Evolutionary conservation across 2,888 invertebrate species (phyloP), one percentile per base, ranked within the genome.

Genomic region (Bursaphelenchus okinawaensis): DNA sequence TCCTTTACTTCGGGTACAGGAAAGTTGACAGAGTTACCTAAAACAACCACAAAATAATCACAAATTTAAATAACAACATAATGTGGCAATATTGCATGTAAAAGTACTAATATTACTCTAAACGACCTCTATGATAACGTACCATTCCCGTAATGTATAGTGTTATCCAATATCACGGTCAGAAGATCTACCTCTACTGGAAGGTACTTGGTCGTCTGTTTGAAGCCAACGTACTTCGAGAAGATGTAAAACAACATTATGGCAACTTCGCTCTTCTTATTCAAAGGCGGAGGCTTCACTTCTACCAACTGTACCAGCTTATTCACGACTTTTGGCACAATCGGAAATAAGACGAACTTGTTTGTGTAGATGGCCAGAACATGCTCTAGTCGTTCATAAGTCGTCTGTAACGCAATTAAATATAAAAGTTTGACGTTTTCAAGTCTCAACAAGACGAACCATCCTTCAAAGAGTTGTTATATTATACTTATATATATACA

Each of bases 291-390:
- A 4, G 23, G 55, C 0, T 19, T 26, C 20, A 24, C 24, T 20
- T n/a, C 55, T 6, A 19, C 24, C 31, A 69, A 65, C 23, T 58
- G 56, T 7, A 80, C 68, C 29, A 65, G 68, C 12, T 50, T 31
- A 7, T 77, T 59, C 4, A 81, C 69, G 6, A 79, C 40, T 16
- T 65, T 63, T 0, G 74, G 68, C 24, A 81, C 69, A 51, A 74
- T 63, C 22, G 70, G 62, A 58, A 82, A 66, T 4, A 82, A 68
- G 23, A 69, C 67, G 16, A 79, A 76, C 54, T 80, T 76, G 31
- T 62, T 65, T 7, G 62, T 54, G 63, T 73, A 73, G 20, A 73
- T 31, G 27, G 56, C 55, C 19, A 73, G 20, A 8, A 75, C 27
- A n/a, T 62, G 55, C 26, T 64, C 40, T 29, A 73, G 73, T 16